These are phyloP conservation scores for Chrysopilus asiliformis DNA, from an alignment of 2,888 invertebrate species.

Conservation along the genomic window DNA sequence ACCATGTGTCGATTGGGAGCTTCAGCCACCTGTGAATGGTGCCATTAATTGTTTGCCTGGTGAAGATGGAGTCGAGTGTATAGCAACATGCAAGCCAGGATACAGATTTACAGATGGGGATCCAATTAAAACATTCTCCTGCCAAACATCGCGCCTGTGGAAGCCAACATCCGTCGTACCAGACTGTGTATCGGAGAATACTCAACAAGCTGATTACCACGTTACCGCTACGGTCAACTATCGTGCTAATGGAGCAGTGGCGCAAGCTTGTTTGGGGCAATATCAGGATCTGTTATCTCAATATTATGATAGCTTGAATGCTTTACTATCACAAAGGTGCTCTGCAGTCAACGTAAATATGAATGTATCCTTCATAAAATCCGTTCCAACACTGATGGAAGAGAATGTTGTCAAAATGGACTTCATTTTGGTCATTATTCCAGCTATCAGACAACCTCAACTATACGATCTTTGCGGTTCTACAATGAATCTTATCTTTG, in stretches of 20 bases:
- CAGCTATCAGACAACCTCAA: conserved; percentile 78
- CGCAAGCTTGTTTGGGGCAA: conserved; percentile 67
- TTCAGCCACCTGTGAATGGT: conserved; percentile 79
- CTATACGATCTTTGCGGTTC: conserved; percentile 91
- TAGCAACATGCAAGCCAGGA: conserved; percentile 79
- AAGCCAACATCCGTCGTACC: conserved; percentile 80
- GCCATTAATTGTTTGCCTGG: conserved; percentile 75
- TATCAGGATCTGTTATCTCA: conserved; percentile 73
- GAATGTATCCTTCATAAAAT: conserved; percentile 80
- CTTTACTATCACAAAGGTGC: conserved; percentile 76
- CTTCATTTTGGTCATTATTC: conserved; percentile 75
- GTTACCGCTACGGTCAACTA: conserved; percentile 77
- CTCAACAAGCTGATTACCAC: conserved; percentile 89
- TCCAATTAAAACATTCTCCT: conserved; percentile 73
- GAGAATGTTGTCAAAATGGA: conserved; percentile 84
- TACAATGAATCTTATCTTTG: conserved; percentile 84
- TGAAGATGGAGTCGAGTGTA: conserved; percentile 68
- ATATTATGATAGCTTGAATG: conserved; percentile 66
- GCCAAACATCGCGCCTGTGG: conserved; percentile 72
- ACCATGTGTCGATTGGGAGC: conserved; percentile 89
- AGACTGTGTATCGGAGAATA: conserved; percentile 90
- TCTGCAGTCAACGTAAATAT: conserved; percentile 90
- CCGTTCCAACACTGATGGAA: conserved; percentile 63
- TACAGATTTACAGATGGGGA: conserved; percentile 86
- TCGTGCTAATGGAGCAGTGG: conserved; percentile 80